A percentile compares a stretch with the other conserved stretches of the same genome.
Evolutionary conservation across 37 sponge, comb jelly and placozoan genomes (phyloP).

Genomic region (Diacarnus erythraeanus): DNA sequence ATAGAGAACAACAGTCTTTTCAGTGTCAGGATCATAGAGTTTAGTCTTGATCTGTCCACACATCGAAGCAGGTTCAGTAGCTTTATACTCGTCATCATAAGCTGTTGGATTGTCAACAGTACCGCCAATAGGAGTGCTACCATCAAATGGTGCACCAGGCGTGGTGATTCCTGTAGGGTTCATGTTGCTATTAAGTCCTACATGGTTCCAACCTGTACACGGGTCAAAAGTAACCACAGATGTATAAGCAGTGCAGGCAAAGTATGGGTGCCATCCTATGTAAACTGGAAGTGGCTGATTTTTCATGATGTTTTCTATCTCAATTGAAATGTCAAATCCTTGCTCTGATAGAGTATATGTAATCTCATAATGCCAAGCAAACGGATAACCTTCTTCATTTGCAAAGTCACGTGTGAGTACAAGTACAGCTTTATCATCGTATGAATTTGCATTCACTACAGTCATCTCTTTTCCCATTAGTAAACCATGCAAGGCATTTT

Average conservation of each 20-base stretch:
- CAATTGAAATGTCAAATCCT: constrained; percentile 34
- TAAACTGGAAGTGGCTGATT: constrained; percentile 57
- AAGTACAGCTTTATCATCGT: constrained; percentile 19
- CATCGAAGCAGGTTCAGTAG: neutral
- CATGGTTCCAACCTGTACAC: constrained; percentile 56
- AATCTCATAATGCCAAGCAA: constrained; percentile 24
- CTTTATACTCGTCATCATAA: constrained; percentile 72
- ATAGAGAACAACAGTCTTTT: constrained; percentile 55
- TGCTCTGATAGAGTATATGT: constrained; percentile 40
- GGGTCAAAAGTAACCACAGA: constrained; percentile 52
- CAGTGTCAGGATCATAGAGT: constrained; percentile 49
- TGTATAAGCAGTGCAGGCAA: constrained; percentile 44
- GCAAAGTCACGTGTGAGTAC: constrained; percentile 8
- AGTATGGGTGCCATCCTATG: constrained; percentile 85
- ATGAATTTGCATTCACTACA: neutral
- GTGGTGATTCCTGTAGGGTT: constrained; percentile 74
- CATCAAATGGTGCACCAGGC: constrained; percentile 27
- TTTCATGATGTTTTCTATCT: constrained; percentile 30
- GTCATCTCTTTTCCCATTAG: constrained; percentile 33
- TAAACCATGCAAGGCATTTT: constrained; percentile 68
- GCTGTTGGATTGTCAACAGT: constrained; percentile 38
- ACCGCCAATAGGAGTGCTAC: constrained; percentile 63
- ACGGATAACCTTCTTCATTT: constrained; percentile 72
- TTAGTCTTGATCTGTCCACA: constrained; percentile 6
- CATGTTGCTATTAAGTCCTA: constrained; percentile 40